These are phyloP conservation scores for Leptobrachium leishanense DNA, from an alignment of 2,113 vertebrate genomes.

Conservation along the genomic window DNA sequence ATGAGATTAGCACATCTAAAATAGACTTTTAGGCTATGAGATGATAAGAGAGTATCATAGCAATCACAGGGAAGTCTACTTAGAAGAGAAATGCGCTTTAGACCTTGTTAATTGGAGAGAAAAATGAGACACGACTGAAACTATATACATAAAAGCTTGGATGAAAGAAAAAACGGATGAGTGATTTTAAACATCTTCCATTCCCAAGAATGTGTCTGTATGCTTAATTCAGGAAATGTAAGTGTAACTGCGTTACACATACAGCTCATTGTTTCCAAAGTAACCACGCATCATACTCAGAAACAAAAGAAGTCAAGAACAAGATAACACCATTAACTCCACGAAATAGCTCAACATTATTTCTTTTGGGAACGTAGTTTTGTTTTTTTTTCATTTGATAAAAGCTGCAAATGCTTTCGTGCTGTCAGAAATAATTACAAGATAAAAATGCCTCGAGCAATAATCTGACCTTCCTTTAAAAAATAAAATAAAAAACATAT, in stretches of 20 bases:
- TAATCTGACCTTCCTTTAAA: slow-evolving; percentile 19
- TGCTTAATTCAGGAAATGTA: slow-evolving; percentile 6
- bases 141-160: slow-evolving; percentile 16
- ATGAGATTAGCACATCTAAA: neutral
- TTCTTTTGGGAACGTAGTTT: slow-evolving; percentile 8
- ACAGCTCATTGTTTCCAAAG: slow-evolving; percentile 14
- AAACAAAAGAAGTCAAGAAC: slow-evolving; percentile 35
- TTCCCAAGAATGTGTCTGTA: slow-evolving; percentile 4
- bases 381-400: slow-evolving; percentile 16
- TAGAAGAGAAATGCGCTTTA: slow-evolving; percentile 10
- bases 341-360: slow-evolving; percentile 1
- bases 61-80: neutral
- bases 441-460: slow-evolving; percentile 31
- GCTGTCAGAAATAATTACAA: slow-evolving; percentile 39
- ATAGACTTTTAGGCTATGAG: neutral
- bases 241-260: slow-evolving; percentile 2
- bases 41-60: neutral
- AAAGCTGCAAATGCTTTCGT: slow-evolving; percentile 30
- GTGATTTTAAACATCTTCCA: neutral
- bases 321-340: slow-evolving; percentile 30
- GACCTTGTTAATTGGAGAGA: slow-evolving; percentile 25
- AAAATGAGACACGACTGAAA: neutral
- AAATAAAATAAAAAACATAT: no score
- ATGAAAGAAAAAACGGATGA: neutral
- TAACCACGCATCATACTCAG: neutral